phyloP scores from a whole-genome alignment of 2,113 vertebrate genomes.

The Struthidea cinerea region DNA sequence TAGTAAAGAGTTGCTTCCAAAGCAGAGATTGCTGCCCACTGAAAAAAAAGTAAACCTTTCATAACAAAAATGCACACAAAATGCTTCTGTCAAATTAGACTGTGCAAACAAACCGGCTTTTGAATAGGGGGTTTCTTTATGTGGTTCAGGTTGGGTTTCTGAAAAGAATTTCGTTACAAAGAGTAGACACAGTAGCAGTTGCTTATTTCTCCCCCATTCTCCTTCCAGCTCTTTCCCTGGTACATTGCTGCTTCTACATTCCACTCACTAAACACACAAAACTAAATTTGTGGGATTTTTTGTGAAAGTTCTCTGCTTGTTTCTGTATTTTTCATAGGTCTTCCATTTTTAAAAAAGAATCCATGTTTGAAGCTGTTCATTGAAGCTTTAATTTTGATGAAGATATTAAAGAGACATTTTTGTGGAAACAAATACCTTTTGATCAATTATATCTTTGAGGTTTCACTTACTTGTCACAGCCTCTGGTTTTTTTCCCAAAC shows the following conservation, averaged over 20 bases:
- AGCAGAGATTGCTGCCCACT: background rate
- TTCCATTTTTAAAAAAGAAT: background rate
- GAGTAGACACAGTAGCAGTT: background rate
- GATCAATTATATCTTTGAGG: background rate
- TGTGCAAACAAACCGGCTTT: background rate
- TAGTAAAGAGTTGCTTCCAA: background rate
- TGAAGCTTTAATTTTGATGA: background rate
- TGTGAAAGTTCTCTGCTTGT: background rate
- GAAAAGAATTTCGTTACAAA: background rate
- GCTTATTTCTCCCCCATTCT: background rate
- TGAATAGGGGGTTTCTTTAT: background rate
- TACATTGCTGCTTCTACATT: background rate
- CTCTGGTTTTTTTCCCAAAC: background rate
- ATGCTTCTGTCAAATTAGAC: background rate
- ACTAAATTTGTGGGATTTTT: background rate
- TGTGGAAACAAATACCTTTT: background rate
- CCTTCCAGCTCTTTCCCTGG: background rate
- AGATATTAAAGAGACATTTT: background rate
- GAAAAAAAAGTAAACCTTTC: background rate
- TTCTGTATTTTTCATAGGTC: background rate
- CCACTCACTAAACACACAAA: background rate
- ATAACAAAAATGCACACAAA: background rate
- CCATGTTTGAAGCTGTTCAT: background rate
- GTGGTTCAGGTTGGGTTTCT: background rate
- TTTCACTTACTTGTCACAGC: background rate